phyloP scores from a whole-genome alignment of 2,113 vertebrate species.

The Lagenorhynchus albirostris region DNA sequence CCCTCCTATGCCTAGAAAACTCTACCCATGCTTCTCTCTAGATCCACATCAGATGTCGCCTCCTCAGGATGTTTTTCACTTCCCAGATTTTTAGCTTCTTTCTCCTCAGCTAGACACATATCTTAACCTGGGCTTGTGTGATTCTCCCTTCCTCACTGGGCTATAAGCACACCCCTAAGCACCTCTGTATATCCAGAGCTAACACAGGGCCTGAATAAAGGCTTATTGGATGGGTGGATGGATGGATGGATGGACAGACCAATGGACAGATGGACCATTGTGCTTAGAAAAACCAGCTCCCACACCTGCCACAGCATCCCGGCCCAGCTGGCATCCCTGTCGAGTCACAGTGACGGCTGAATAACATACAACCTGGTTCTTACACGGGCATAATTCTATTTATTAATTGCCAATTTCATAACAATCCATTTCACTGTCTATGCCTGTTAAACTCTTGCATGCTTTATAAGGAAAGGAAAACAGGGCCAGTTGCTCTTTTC shows the following conservation, averaged over 20 bases:
- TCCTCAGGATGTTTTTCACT: neutral
- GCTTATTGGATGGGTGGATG: neutral
- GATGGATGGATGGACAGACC: neutral
- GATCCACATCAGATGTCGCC: neutral
- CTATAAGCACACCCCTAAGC: neutral
- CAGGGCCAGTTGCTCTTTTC: neutral
- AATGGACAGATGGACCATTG: neutral
- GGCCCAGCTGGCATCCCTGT: neutral
- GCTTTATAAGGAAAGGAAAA: neutral
- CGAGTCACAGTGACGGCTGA: neutral
- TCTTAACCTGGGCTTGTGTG: neutral
- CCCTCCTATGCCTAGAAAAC: neutral
- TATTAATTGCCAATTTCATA: neutral
- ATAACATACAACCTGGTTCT: neutral
- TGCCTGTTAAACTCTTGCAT: neutral
- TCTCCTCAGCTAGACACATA: neutral
- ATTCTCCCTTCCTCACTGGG: neutral
- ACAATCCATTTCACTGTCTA: neutral
- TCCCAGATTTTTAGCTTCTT: neutral
- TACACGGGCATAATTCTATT: neutral
- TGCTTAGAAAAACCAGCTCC: neutral
- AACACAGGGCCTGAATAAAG: neutral
- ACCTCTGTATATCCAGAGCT: neutral
- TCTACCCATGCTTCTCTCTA: neutral
- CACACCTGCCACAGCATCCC: neutral